phyloP scores from a whole-genome alignment of 1,140 invertebrate species.

The Magallana angulata region DNA sequence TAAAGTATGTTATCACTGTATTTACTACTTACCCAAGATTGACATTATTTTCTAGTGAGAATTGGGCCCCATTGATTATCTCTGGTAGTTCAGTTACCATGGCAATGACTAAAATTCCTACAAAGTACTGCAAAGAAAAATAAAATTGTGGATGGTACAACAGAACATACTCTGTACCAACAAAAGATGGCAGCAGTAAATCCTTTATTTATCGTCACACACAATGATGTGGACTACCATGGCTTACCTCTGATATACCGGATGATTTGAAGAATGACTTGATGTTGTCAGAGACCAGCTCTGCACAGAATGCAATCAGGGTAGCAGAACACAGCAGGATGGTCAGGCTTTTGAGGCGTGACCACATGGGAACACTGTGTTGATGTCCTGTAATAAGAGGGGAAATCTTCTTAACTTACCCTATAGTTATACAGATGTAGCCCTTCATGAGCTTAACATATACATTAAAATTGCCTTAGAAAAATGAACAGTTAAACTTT shows the following conservation, averaged over 20 bases:
- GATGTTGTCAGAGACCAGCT: slow-evolving; percentile 75
- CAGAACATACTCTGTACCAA: too few relatives aligned
- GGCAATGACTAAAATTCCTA: slow-evolving; percentile 73
- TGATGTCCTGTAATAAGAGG: not conserved
- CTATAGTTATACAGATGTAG: too few relatives aligned
- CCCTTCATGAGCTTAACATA: too few relatives aligned
- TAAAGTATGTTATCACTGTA: not conserved
- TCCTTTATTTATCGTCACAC: too few relatives aligned
- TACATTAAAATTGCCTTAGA: too few relatives aligned
- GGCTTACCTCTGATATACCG: slow-evolving; percentile 71
- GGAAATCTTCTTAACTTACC: too few relatives aligned
- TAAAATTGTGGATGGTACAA: too few relatives aligned
- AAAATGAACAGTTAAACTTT: too few relatives aligned
- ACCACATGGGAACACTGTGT: slow-evolving; percentile 64
- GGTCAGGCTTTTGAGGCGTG: slow-evolving; percentile 69
- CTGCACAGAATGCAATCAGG: slow-evolving; percentile 74
- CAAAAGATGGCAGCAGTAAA: too few relatives aligned
- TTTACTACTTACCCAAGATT: slow-evolving; percentile 70
- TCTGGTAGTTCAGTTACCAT: slow-evolving; percentile 76
- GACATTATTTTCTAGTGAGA: slow-evolving; percentile 77
- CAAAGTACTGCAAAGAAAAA: slow-evolving; percentile 72
- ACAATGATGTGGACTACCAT: not conserved
- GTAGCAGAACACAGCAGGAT: slow-evolving; percentile 71
- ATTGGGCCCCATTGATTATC: slow-evolving; percentile 76
- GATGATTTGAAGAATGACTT: slow-evolving; percentile 67